Evolutionary conservation across 2,113 vertebrate genomes (phyloP).

Genomic region (Tringa solitaria): DNA sequence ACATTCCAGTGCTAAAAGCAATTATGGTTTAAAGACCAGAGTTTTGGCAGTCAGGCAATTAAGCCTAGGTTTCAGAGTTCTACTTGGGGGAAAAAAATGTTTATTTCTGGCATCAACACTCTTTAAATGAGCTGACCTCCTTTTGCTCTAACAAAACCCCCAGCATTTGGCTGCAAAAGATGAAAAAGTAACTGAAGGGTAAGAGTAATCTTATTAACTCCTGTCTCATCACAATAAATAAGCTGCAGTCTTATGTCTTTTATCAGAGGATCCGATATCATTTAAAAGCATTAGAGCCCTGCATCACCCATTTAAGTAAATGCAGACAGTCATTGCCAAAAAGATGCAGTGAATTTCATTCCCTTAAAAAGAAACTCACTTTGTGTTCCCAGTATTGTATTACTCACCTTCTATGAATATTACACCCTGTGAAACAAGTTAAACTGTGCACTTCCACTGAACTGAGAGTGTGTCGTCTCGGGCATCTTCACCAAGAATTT

Average conservation of each 20-base stretch:
- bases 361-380: conserved; percentile 59
- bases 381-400: conserved; percentile 49
- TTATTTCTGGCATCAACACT: conserved; percentile 53
- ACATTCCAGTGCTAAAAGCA: conserved; percentile 8
- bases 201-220: conserved; percentile 70
- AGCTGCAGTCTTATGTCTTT: conserved; percentile 63
- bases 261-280: conserved; percentile 64
- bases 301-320: conserved; percentile 66
- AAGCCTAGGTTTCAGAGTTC: not conserved
- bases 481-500: conserved; percentile 10
- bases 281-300: conserved; percentile 62
- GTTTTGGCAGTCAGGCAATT: not conserved
- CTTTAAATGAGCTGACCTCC: conserved; percentile 53
- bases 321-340: conserved; percentile 50
- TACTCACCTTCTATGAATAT: conserved; percentile 57
- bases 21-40: not conserved
- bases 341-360: conserved; percentile 59
- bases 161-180: conserved; percentile 60
- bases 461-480: not conserved
- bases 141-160: conserved; percentile 39
- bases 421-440: conserved; percentile 9
- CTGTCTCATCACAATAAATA: conserved; percentile 69
- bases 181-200: conserved; percentile 65
- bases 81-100: conserved; percentile 30
- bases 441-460: conserved; percentile 24